Evolutionary conservation across 2,797 vertebrate species (phyloP), one percentile per base, ranked within the genome.

Genomic region (Manis pentadactyla): DNA sequence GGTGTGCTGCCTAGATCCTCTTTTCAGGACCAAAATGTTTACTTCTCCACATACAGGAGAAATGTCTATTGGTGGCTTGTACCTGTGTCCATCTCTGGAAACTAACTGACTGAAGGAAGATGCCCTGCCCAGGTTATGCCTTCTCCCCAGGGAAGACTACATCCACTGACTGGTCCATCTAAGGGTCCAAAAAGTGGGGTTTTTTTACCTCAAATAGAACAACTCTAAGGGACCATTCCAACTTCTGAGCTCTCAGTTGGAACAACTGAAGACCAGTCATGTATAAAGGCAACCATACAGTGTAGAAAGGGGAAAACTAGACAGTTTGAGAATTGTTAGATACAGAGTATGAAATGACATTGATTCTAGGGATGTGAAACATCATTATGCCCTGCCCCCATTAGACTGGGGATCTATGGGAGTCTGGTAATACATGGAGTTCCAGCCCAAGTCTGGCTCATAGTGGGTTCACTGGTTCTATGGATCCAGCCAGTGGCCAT

Each of bases 121-220:
- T 86, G 53, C 8, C 53, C 71, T 75, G 7, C 1, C 51, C 29
- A 49, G 34, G 23, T 46, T 55, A 88, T 2, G 66, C 6, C 12
- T 8, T 59, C 2, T 73, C 37, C 9, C 9, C 7, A 37, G 21
- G n/a, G 13, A 75, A 77, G 0, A 66, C 0, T 34, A 23, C 19
- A 27, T 25, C 29, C 34, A 61, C 9, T 63, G 27, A 90, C 11
- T 46, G 53, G 10, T 15, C 11, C 31, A 53, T 49, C 2, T 53
- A 2, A 5, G 14, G 0, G 2, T 55, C 11, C 4, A 34, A 82
- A 57, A 11, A 61, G 66, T 5, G 46, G 4, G 2, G n/a, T n/a
- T 42, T 7, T 5, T 12, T 88, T 89, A 82, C 5, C 19, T 69
- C 25, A 55, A 49, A 82, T 15, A 64, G 17, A 74, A 63, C 53